Percentiles rank a stretch among this genome's conserved stretches.
Conservation (phyloP, 1,140 invertebrate genomes). For the Samia ricini region DNA sequence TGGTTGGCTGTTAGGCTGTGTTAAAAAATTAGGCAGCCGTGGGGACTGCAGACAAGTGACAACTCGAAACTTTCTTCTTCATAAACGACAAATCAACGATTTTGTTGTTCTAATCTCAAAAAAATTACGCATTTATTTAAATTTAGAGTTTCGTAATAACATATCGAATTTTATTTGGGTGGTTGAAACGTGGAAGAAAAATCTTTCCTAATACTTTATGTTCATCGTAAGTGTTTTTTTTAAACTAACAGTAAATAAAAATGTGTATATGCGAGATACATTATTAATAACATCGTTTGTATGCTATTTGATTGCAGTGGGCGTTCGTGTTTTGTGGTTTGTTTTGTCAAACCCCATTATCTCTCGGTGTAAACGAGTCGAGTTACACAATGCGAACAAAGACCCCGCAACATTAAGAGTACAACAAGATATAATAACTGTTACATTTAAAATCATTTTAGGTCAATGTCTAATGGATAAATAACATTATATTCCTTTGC, state of each 20-base stretch:
- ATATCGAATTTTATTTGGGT: too few species aligned
- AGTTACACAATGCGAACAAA: slow-evolving; percentile 30
- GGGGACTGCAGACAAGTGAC: too few species aligned
- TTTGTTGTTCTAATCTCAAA: too few species aligned
- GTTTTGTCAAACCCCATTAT: slow-evolving; percentile 27
- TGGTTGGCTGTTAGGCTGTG: too few species aligned
- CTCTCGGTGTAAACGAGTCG: slow-evolving; percentile 13
- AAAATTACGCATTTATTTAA: too few species aligned
- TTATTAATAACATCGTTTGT: slow-evolving; percentile 15
- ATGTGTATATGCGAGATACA: neutral
- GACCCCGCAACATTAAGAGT: slow-evolving; percentile 14
- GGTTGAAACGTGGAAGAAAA: too few species aligned
- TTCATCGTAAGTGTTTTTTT: too few species aligned
- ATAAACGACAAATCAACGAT: too few species aligned
- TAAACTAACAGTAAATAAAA: neutral
- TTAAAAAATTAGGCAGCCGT: too few species aligned
- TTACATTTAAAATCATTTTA: slow-evolving; percentile 37
- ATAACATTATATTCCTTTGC: slow-evolving; percentile 3
- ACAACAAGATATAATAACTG: slow-evolving; percentile 18
- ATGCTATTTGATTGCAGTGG: slow-evolving; percentile 15
- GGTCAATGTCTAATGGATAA: slow-evolving; percentile 33
- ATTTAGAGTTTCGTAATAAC: too few species aligned
- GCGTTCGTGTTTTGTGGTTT: slow-evolving; percentile 20
- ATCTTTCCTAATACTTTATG: too few species aligned
- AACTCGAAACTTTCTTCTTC: too few species aligned